These are phyloP conservation scores for Paratilapia polleni DNA, from an alignment of 2,113 vertebrate species.

Conservation along the genomic window DNA sequence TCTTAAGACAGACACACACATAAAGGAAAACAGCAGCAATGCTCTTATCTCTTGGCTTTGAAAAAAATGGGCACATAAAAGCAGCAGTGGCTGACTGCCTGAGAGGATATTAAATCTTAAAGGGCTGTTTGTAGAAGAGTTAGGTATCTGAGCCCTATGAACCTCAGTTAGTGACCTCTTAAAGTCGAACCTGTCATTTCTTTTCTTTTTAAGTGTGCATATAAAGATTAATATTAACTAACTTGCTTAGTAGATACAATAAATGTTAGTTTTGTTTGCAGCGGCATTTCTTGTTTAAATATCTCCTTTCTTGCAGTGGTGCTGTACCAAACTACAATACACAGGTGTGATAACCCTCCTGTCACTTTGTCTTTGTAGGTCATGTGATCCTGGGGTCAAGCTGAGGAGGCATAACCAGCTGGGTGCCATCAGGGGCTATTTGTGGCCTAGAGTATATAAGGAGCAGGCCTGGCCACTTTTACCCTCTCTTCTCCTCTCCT, in stretches of 20 bases:
- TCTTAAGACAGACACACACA: constrained; percentile 4
- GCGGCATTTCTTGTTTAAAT: neutral
- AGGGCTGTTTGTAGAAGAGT: constrained; percentile 29
- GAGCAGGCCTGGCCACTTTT: neutral
- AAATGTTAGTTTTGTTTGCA: neutral
- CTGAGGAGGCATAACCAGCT: neutral
- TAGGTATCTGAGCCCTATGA: constrained; percentile 6
- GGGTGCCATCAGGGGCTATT: too few species aligned
- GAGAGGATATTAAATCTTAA: constrained; percentile 27
- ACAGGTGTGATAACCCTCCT: neutral
- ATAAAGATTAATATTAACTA: neutral
- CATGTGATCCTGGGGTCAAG: neutral
- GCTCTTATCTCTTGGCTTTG: constrained; percentile 36
- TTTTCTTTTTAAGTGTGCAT: neutral
- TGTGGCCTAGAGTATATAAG: neutral
- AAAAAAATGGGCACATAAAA: constrained; percentile 21
- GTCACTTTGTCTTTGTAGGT: neutral
- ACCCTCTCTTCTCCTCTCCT: neutral
- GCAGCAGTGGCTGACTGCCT: constrained; percentile 8
- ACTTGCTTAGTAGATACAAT: neutral
- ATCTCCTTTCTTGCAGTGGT: neutral
- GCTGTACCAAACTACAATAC: neutral
- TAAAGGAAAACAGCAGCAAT: constrained; percentile 14
- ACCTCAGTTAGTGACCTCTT: constrained; percentile 14
- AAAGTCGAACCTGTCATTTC: neutral